Evolutionary conservation across 2,797 vertebrate species (phyloP).

Genomic region (Enteromius paludinosus): DNA sequence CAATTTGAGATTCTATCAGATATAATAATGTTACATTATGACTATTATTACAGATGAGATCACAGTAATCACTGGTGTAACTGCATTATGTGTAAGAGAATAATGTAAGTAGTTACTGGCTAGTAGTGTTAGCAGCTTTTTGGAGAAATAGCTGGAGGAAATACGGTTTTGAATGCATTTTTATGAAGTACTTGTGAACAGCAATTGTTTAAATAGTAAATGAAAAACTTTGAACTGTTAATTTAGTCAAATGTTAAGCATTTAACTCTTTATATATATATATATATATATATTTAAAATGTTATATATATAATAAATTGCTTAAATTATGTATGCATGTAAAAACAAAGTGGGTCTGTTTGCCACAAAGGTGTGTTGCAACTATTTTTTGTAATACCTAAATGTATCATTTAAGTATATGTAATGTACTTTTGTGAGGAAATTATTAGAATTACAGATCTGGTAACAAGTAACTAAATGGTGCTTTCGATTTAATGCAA

Average conservation of each 20-base stretch:
- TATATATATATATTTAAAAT: no score
- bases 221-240: background rate
- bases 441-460: background rate
- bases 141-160: slow-evolving; percentile 1
- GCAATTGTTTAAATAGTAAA: background rate
- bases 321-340: background rate
- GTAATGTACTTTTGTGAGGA: background rate
- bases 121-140: background rate
- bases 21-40: slow-evolving; percentile 7
- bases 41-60: slow-evolving; percentile 12
- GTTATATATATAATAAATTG: background rate
- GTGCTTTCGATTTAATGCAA: background rate
- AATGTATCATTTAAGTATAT: background rate
- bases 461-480: no score
- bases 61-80: slow-evolving; percentile 14
- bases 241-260: background rate
- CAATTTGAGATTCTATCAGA: slow-evolving; percentile 4
- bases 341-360: background rate
- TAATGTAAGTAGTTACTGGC: background rate
- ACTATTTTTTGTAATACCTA: background rate
- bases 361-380: background rate
- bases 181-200: background rate
- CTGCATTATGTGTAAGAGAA: background rate
- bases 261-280: no score
- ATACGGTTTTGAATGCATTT: background rate